Conservation (phyloP, 2,797 vertebrate genomes). For the Hybognathus amarus region DNA sequence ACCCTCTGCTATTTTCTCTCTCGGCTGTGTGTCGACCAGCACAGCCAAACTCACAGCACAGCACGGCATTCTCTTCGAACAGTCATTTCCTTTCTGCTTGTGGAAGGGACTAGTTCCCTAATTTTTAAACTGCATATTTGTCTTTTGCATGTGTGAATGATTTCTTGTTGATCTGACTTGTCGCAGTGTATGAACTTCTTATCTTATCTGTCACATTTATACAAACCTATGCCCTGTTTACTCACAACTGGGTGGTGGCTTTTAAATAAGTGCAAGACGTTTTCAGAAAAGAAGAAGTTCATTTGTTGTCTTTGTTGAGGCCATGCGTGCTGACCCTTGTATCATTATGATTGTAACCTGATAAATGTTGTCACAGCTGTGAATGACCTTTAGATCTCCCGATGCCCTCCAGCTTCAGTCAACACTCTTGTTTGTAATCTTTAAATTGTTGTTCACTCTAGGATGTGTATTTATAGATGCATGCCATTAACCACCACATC, state of each 20-base stretch:
- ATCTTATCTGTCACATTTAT: not conserved
- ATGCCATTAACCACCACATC: not conserved
- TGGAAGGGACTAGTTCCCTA: slow-evolving; percentile 28
- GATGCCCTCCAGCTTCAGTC: slow-evolving; percentile 33
- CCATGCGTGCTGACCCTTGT: slow-evolving; percentile 14
- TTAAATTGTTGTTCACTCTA: slow-evolving; percentile 27
- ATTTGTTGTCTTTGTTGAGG: slow-evolving; percentile 40
- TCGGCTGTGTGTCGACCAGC: slow-evolving; percentile 14
- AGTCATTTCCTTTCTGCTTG: slow-evolving; percentile 28
- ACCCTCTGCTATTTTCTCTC: slow-evolving; percentile 45
- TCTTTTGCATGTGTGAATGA: not conserved
- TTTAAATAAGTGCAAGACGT: not conserved
- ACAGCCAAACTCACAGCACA: not conserved
- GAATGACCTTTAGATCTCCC: slow-evolving; percentile 50
- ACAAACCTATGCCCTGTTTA: not conserved
- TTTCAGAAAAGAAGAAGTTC: not conserved
- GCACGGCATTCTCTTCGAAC: not conserved
- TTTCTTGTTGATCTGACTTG: not conserved
- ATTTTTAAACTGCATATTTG: not conserved
- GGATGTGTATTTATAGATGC: slow-evolving; percentile 36
- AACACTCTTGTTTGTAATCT: slow-evolving; percentile 27
- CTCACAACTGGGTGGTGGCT: not conserved
- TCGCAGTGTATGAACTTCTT: not conserved
- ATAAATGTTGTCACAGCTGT: slow-evolving; percentile 53
- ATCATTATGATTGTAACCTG: slow-evolving; percentile 37